Conservation (phyloP, 2,797 vertebrate species). For the Esox lucius region DNA sequence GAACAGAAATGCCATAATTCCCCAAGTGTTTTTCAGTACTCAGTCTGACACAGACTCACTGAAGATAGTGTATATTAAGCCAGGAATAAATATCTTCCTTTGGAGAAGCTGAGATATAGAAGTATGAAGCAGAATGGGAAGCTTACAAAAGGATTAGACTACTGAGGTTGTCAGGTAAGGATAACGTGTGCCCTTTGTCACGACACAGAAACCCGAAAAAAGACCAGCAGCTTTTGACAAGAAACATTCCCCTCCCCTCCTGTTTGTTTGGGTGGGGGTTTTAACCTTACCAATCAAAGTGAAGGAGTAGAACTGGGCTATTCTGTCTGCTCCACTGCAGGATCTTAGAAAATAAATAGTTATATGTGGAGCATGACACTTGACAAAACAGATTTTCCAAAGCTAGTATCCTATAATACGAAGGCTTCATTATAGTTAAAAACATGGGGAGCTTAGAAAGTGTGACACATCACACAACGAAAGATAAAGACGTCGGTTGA, state of each 20-base stretch:
- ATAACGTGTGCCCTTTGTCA: slow-evolving; percentile 46
- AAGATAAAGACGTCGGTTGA: neutral
- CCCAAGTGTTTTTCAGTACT: neutral
- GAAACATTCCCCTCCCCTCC: neutral
- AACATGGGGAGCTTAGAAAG: neutral
- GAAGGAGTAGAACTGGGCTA: slow-evolving; percentile 52
- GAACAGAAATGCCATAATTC: neutral
- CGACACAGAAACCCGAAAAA: slow-evolving; percentile 39
- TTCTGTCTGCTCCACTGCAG: slow-evolving; percentile 41
- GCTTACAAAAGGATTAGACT: slow-evolving; percentile 55
- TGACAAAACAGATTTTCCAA: neutral
- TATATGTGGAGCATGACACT: slow-evolving; percentile 2
- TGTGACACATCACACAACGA: neutral
- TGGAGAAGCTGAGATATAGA: slow-evolving; percentile 45
- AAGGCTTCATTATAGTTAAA: neutral
- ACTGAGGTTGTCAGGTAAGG: slow-evolving; percentile 43
- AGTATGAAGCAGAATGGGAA: slow-evolving; percentile 45
- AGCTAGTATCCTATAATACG: neutral
- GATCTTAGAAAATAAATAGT: slow-evolving; percentile 29
- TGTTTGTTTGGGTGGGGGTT: slow-evolving; percentile 26
- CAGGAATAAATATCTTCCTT: neutral
- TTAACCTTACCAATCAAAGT: slow-evolving; percentile 41
- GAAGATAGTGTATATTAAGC: neutral
- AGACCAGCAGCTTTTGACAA: neutral
- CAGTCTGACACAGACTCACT: neutral